phyloP scores from a whole-genome alignment of 35 echinoderm and acorn worm genomes.

The Apostichopus californicus region DNA sequence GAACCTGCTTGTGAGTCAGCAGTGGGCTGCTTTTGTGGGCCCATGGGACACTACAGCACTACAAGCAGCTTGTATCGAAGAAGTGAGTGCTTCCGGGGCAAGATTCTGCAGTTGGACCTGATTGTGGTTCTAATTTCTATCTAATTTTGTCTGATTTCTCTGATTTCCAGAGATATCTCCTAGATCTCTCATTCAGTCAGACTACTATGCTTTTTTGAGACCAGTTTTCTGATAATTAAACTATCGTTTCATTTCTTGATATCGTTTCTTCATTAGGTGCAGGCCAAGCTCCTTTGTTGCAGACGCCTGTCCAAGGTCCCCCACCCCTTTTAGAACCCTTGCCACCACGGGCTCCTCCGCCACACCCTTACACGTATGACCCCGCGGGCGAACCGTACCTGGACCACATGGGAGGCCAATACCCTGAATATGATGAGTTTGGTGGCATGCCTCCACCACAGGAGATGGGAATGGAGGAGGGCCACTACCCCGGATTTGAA shows the following conservation, averaged over 20 bases:
- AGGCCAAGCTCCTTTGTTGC: conserved; percentile 1
- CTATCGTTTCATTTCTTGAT: not conserved
- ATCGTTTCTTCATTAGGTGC: not conserved
- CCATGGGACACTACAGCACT: too few species aligned
- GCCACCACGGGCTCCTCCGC: not conserved
- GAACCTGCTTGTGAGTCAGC: too few species aligned
- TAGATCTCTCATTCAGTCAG: too few species aligned
- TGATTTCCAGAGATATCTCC: too few species aligned
- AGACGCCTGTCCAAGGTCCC: not conserved
- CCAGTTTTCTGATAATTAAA: not conserved
- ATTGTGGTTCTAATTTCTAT: too few species aligned
- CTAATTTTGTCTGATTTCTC: too few species aligned
- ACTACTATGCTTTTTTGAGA: not conserved
- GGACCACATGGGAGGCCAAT: conserved; percentile 14
- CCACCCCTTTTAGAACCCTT: conserved; percentile 1
- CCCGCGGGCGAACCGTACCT: not conserved
- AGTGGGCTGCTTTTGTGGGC: too few species aligned
- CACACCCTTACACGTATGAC: not conserved
- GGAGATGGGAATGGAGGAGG: conserved; percentile 19
- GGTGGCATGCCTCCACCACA: not conserved
- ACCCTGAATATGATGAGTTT: conserved; percentile 1
- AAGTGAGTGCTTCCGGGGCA: too few species aligned
- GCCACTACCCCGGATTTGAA: conserved; percentile 8
- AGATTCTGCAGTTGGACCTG: too few species aligned
- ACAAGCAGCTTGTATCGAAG: too few species aligned